phyloP scores from a whole-genome alignment of 2,113 vertebrate species.

The Corythornis madagascariensis region DNA sequence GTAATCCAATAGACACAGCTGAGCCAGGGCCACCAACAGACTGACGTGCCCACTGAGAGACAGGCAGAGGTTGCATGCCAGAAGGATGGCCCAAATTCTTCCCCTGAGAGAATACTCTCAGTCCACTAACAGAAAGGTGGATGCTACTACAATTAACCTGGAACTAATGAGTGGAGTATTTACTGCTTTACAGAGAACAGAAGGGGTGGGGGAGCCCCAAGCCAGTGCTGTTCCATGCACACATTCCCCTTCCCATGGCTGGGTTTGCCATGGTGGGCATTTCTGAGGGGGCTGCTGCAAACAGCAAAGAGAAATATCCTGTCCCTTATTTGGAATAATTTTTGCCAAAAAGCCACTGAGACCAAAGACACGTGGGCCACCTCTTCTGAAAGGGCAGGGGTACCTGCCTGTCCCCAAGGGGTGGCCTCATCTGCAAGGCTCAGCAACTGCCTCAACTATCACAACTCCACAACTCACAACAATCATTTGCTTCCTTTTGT shows the following conservation, averaged over 20 bases:
- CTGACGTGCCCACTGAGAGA: background rate
- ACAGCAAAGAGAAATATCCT: background rate
- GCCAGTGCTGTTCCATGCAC: background rate
- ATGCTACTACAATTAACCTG: background rate
- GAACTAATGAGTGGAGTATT: fast-evolving
- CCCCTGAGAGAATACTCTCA: background rate
- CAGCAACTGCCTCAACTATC: fast-evolving
- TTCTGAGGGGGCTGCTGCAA: background rate
- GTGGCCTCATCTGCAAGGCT: background rate
- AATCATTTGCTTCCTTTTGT: background rate
- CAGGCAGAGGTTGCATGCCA: background rate
- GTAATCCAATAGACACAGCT: background rate
- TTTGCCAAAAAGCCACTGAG: background rate
- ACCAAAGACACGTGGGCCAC: background rate
- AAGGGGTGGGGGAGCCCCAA: background rate
- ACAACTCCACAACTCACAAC: too few relatives aligned
- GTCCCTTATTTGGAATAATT: background rate
- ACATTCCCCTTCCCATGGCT: background rate
- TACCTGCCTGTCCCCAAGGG: too few relatives aligned
- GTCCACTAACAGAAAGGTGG: background rate
- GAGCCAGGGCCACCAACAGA: conserved; percentile 13
- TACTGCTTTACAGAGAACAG: background rate
- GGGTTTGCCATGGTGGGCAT: fast-evolving
- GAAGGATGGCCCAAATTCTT: background rate
- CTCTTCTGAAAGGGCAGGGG: fast-evolving